These are phyloP conservation scores for Drosophila prosaltans DNA, from an alignment of 1,140 invertebrate species.

Conservation along the genomic window DNA sequence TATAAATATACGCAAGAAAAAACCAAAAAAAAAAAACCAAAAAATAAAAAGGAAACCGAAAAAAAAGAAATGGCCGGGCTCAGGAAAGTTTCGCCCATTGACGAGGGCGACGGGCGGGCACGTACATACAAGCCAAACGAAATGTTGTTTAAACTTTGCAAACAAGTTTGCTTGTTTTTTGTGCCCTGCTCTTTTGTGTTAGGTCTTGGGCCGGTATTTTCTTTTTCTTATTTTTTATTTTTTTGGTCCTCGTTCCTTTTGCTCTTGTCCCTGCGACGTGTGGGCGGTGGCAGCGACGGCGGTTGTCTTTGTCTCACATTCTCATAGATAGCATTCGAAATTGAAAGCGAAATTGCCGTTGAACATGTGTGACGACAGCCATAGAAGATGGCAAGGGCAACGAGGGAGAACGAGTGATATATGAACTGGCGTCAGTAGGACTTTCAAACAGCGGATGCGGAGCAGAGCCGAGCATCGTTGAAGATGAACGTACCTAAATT, in stretches of 20 bases:
- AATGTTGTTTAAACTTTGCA: slow-evolving; percentile 82
- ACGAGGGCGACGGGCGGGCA: slow-evolving; percentile 34
- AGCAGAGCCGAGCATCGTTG: slow-evolving; percentile 44
- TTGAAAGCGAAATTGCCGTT: slow-evolving; percentile 78
- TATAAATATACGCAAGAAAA: slow-evolving; percentile 68
- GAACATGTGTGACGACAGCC: slow-evolving; percentile 76
- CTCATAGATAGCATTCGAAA: slow-evolving; percentile 79
- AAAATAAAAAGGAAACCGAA: not conserved
- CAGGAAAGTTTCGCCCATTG: slow-evolving; percentile 1
- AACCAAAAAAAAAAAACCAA: slow-evolving; percentile 28
- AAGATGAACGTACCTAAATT: slow-evolving; percentile 46
- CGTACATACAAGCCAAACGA: slow-evolving; percentile 66
- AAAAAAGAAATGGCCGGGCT: slow-evolving; percentile 37
- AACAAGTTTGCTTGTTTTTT: slow-evolving; percentile 76
- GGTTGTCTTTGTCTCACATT: slow-evolving; percentile 42
- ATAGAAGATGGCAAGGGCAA: not conserved
- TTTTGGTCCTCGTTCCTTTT: slow-evolving; percentile 20
- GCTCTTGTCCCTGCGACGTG: slow-evolving; percentile 38
- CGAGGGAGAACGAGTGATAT: slow-evolving; percentile 60
- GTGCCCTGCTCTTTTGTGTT: slow-evolving; percentile 43
- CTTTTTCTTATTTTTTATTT: slow-evolving; percentile 23
- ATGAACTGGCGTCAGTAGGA: slow-evolving; percentile 66
- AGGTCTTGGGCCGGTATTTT: slow-evolving; percentile 37
- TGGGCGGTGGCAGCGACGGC: slow-evolving; percentile 18
- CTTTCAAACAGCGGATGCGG: slow-evolving; percentile 36